A percentile compares a stretch with the other conserved stretches of the same genome.
Evolutionary conservation across 2,888 invertebrate species (phyloP).

Genomic region (Anorthoa munda): DNA sequence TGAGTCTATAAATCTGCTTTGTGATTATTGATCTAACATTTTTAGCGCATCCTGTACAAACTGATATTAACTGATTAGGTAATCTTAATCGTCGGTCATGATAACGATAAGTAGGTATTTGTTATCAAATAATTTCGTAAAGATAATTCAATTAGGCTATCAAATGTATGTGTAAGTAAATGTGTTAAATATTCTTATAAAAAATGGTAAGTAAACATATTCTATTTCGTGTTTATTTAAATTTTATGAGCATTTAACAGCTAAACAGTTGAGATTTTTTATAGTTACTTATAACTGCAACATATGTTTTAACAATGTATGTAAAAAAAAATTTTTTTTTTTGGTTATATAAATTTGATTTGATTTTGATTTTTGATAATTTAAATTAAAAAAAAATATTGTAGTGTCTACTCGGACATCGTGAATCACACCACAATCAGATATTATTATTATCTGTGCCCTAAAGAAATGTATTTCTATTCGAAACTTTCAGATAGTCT

Average conservation of each 20-base stretch:
- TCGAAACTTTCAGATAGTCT: conserved; percentile 67
- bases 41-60: conserved; percentile 29
- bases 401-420: no score
- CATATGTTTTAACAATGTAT: no score
- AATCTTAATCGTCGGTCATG: conserved; percentile 49
- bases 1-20: neutral
- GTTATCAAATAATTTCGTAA: conserved; percentile 45
- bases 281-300: no score
- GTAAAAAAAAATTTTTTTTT: no score
- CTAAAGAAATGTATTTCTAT: no score
- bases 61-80: neutral
- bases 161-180: conserved; percentile 23
- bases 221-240: neutral
- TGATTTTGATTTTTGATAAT: no score
- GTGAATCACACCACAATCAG: no score
- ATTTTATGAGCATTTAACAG: neutral
- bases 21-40: neutral
- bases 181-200: conserved; percentile 34
- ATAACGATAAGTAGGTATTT: conserved; percentile 63
- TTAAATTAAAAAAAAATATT: no score
- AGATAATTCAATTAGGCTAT: conserved; percentile 56
- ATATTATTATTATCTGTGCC: no score
- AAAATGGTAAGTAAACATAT: conserved; percentile 65
- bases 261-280: neutral
- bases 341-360: no score